Percentiles rank a stretch among this genome's conserved stretches.
These are phyloP conservation scores for Triplophysa yarkandensis DNA, from an alignment of 2,797 vertebrate species.

Conservation along the genomic window DNA sequence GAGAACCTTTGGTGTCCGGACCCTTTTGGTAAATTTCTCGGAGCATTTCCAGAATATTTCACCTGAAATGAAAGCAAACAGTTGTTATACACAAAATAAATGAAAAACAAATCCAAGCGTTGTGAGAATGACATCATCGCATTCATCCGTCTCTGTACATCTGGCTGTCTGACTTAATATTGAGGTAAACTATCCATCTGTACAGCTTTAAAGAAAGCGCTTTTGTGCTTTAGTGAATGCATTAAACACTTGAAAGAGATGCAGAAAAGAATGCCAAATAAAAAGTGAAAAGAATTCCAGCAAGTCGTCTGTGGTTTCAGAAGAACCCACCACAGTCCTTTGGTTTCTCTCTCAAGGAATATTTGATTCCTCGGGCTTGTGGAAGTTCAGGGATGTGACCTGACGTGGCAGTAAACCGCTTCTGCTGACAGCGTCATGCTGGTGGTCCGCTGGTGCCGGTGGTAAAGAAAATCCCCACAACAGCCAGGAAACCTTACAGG, in stretches of 20 bases:
- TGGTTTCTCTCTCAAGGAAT: too few relatives aligned
- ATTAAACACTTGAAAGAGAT: constrained; percentile 56
- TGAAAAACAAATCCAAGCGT: constrained; percentile 7
- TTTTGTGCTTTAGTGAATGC: constrained; percentile 67
- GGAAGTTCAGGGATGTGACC: neutral
- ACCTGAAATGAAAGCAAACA: constrained; percentile 5
- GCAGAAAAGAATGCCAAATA: constrained; percentile 30
- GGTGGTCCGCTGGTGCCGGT: constrained; percentile 69
- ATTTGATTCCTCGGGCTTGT: constrained; percentile 52
- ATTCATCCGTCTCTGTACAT: neutral
- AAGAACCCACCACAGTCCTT: neutral
- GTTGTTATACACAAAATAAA: constrained; percentile 6
- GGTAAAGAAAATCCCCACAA: constrained; percentile 54
- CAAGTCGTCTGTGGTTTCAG: constrained; percentile 60
- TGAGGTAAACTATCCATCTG: neutral
- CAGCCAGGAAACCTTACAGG: constrained; percentile 53
- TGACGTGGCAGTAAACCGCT: constrained; percentile 66
- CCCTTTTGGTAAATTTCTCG: neutral
- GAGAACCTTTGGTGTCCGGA: neutral
- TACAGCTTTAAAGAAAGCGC: neutral
- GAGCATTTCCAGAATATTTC: constrained; percentile 4
- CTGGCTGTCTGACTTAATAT: neutral
- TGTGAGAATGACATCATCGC: neutral
- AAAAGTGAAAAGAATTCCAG: constrained; percentile 60
- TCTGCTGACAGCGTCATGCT: constrained; percentile 72